Evolutionary conservation across 2,888 invertebrate genomes (phyloP).

Genomic region (Cryptophagus acutangulus): DNA sequence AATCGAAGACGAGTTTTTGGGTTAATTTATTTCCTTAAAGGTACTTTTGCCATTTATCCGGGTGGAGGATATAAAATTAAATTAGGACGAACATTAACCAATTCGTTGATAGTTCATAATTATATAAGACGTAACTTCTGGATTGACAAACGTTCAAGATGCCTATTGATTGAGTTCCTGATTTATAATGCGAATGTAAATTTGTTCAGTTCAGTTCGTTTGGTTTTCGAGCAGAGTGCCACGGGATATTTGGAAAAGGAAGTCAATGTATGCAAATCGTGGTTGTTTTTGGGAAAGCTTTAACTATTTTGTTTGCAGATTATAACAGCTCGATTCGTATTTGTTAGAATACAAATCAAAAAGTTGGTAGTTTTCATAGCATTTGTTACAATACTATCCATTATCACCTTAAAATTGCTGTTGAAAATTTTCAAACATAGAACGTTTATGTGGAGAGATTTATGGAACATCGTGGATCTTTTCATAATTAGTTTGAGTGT

Average conservation of each 20-base stretch:
- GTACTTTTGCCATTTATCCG: slow-evolving; percentile 31
- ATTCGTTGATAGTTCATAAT: slow-evolving; percentile 31
- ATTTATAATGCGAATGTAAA: slow-evolving; percentile 36
- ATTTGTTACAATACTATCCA: slow-evolving; percentile 27
- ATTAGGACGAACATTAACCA: slow-evolving; percentile 33
- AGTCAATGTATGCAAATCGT: slow-evolving; percentile 18
- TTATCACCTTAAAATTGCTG: slow-evolving; percentile 21
- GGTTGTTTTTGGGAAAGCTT: slow-evolving; percentile 7
- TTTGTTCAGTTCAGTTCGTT: slow-evolving; percentile 31
- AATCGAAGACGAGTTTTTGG: neutral
- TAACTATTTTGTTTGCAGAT: slow-evolving; percentile 25
- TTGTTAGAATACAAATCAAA: slow-evolving; percentile 21
- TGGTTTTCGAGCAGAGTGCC: slow-evolving; percentile 33
- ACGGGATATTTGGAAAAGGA: slow-evolving; percentile 29
- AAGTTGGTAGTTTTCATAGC: slow-evolving; percentile 20
- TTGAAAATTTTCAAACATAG: slow-evolving; percentile 22
- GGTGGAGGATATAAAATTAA: slow-evolving; percentile 36
- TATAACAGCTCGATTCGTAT: slow-evolving; percentile 31
- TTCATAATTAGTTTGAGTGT: slow-evolving; percentile 30
- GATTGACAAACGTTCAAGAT: slow-evolving; percentile 32
- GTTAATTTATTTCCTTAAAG: slow-evolving; percentile 21
- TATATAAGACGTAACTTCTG: slow-evolving; percentile 32
- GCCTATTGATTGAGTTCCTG: slow-evolving; percentile 34
- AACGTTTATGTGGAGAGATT: slow-evolving; percentile 21
- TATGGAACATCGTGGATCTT: slow-evolving; percentile 32